Evolutionary conservation across 2,113 vertebrate genomes (phyloP), one percentile per base, ranked within the genome.

Genomic region (Alectura lathami): DNA sequence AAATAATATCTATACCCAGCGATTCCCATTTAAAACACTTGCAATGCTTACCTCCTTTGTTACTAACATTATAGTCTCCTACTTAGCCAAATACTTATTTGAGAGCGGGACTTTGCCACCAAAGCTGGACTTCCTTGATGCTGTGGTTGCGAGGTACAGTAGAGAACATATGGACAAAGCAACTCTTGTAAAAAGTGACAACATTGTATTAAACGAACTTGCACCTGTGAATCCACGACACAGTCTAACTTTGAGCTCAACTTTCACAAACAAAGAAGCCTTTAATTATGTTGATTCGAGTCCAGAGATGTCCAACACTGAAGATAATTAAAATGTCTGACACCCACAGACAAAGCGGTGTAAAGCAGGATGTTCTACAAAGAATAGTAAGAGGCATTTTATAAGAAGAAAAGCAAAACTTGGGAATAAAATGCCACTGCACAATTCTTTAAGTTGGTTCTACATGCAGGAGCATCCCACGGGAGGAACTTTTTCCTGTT

Each of bases 91-190:
- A 94, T 99, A 99, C 70, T 96, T 99, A 16, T 99, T 99, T 95
- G 99, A 99, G 97, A 99, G 98, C 38, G 99, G 99, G n/a, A 98
- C 91, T 68, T 95, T 99, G 88, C 98, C 99, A 48, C 99, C 99
- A 53, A 99, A 99, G 96, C 97, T 99, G 62, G 99, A 99, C 97
- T 98, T 99, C 83, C 97, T 99, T 83, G 98, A 99, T 91, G 98
- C 99, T 23, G 99, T 99, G 76, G 98, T 99, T 64, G 98, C 99
- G 50, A 99, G 98, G 96, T 98, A 99, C 94, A 99, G 99, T 94
- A 98, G 98, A 84, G 99, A 99, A 97, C 99, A 99, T 79, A 99
- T 99, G 99, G 99, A 99, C 97, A 99, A 99, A 97, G 98, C 99
- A 4, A 98, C 99, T 32, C 98, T 99, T 83, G 99, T 99, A 92